These are phyloP conservation scores for Synchiropus splendidus DNA, from an alignment of 2,113 vertebrate species.

Conservation along the genomic window DNA sequence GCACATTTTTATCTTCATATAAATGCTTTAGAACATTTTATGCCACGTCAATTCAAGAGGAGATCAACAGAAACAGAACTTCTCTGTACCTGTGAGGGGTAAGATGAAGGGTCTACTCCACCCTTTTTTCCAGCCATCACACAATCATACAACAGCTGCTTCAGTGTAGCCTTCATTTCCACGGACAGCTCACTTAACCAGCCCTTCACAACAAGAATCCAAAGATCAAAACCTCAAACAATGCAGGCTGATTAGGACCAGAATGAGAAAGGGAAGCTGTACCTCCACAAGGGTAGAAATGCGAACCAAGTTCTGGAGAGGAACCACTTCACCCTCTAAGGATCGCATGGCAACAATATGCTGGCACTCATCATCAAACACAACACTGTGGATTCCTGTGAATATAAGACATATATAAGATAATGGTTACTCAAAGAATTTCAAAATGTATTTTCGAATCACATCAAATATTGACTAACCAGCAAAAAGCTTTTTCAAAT, in stretches of 20 bases:
- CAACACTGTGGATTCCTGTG: slow-evolving; percentile 87
- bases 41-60: not conserved
- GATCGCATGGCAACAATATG: slow-evolving; percentile 90
- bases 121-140: slow-evolving; percentile 73
- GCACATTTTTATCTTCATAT: not conserved
- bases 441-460: no score
- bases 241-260: no score
- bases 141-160: slow-evolving; percentile 80
- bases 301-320: slow-evolving; percentile 77
- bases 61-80: not conserved
- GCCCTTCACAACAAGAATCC: slow-evolving; percentile 60
- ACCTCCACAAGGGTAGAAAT: slow-evolving; percentile 91
- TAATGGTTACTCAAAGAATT: not conserved
- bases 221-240: no score
- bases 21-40: no score
- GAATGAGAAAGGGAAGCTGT: slow-evolving; percentile 5
- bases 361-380: slow-evolving; percentile 82
- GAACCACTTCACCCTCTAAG: slow-evolving; percentile 86
- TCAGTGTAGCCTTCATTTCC: slow-evolving; percentile 93
- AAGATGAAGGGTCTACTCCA: slow-evolving; percentile 78
- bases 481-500: slow-evolving; percentile 95
- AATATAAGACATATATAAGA: slow-evolving; percentile 4
- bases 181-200: slow-evolving; percentile 82
- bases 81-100: slow-evolving; percentile 83
- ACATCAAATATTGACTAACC: slow-evolving; percentile 60